phyloP scores from a whole-genome alignment of 2,888 invertebrate genomes.

The Meta bourneti region DNA sequence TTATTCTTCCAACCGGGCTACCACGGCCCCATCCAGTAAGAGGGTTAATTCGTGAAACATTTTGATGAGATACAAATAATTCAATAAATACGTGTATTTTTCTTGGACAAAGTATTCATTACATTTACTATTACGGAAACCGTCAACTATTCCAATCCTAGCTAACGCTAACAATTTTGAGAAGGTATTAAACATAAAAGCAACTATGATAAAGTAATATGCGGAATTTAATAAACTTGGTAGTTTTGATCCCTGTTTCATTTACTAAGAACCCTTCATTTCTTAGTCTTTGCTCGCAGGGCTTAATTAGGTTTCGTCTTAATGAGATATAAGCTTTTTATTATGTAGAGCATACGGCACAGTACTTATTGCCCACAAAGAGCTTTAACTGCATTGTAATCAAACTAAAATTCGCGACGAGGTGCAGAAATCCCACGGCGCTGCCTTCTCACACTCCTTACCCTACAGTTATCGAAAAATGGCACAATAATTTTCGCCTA shows the following conservation, averaged over 20 bases:
- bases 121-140: too few species aligned
- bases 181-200: too few species aligned
- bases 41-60: too few species aligned
- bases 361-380: not conserved
- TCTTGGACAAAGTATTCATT: too few species aligned
- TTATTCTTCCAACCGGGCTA: too few species aligned
- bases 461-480: not conserved
- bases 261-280: not conserved
- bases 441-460: not conserved
- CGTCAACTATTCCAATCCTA: too few species aligned
- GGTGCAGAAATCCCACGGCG: too few species aligned
- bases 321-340: not conserved
- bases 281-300: not conserved
- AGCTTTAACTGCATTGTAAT: constrained; percentile 5
- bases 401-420: not conserved
- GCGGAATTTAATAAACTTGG: not conserved
- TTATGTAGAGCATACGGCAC: not conserved
- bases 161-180: too few species aligned
- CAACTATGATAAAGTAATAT: too few species aligned
- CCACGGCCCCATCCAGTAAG: too few species aligned
- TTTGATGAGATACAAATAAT: too few species aligned
- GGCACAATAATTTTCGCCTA: not conserved
- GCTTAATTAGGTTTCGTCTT: not conserved
- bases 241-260: not conserved
- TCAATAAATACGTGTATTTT: too few species aligned